Percentiles rank a stretch among this genome's conserved stretches.
These are phyloP conservation scores for Agapostemon virescens DNA, from an alignment of 2,888 invertebrate genomes.

Conservation along the genomic window DNA sequence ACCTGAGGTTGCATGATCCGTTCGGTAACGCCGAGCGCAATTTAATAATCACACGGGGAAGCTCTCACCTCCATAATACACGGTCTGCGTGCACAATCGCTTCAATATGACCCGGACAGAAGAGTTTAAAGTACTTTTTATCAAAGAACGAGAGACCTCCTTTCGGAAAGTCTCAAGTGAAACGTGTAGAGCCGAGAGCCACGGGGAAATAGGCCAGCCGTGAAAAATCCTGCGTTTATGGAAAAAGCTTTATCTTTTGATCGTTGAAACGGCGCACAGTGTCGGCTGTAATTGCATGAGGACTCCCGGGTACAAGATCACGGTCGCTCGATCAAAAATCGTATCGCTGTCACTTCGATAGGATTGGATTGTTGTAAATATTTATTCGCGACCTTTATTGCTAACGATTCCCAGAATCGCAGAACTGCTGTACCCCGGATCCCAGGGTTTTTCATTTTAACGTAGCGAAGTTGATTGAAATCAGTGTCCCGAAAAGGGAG, in stretches of 20 bases:
- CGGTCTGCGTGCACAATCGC: background rate
- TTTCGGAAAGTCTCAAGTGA: conserved; percentile 12
- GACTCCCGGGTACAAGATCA: background rate
- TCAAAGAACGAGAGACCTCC: background rate
- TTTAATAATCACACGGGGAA: background rate
- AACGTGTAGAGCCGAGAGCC: background rate
- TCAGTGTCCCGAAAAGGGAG: conserved; percentile 18
- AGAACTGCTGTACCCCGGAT: too few relatives aligned
- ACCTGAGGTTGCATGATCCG: background rate
- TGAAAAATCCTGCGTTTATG: background rate
- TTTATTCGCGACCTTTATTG: conserved; percentile 31
- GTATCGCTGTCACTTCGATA: background rate
- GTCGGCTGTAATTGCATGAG: background rate
- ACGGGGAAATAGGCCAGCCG: conserved; percentile 14
- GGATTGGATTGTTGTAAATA: conserved; percentile 22
- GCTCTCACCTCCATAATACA: background rate
- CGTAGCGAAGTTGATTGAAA: conserved; percentile 24
- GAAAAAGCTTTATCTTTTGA: conserved; percentile 1
- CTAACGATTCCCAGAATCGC: background rate
- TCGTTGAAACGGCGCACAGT: background rate
- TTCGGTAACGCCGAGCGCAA: background rate
- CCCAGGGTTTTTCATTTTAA: background rate
- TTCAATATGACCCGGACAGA: background rate
- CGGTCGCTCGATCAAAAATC: conserved; percentile 3
- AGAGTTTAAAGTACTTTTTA: background rate